Evolutionary conservation across 1,140 invertebrate species (phyloP).

Genomic region (Cecropterus lyciades): DNA sequence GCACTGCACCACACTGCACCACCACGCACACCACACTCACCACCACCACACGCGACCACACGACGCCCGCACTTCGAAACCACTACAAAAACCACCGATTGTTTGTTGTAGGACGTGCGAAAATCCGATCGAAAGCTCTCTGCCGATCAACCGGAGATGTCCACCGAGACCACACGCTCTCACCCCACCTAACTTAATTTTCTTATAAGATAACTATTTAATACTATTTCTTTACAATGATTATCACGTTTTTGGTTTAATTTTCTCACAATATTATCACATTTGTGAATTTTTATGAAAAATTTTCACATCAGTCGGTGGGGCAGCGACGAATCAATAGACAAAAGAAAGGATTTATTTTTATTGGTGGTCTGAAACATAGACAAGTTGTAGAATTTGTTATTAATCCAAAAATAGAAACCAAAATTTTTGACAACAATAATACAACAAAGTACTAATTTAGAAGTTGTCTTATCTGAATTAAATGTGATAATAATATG

Average conservation of each 20-base stretch:
- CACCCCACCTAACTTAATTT: constrained; percentile 7
- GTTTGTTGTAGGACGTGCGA: constrained; percentile 72
- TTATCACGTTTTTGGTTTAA: constrained; percentile 44
- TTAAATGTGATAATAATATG: no score
- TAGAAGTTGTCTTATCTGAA: no score
- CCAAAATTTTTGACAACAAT: not conserved
- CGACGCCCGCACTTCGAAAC: constrained; percentile 33
- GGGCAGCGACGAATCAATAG: constrained; percentile 82
- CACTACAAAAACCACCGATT: constrained; percentile 58
- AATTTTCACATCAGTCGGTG: constrained; percentile 76
- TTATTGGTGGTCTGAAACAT: constrained; percentile 53
- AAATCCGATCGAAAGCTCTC: constrained; percentile 73
- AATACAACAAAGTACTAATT: no score
- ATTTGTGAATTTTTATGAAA: constrained; percentile 62
- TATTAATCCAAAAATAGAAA: not conserved
- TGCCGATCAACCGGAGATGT: constrained; percentile 56
- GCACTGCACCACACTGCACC: constrained; percentile 70
- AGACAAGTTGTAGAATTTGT: constrained; percentile 39
- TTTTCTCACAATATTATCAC: constrained; percentile 58
- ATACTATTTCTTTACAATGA: constrained; percentile 39
- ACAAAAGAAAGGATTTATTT: constrained; percentile 74
- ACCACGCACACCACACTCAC: constrained; percentile 39
- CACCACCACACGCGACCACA: constrained; percentile 29
- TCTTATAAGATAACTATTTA: constrained; percentile 18
- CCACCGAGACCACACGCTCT: constrained; percentile 47